A percentile compares a stretch with the other conserved stretches of the same genome.
Evolutionary conservation across 1,140 invertebrate genomes (phyloP).

Genomic region (Centruroides vittatus): DNA sequence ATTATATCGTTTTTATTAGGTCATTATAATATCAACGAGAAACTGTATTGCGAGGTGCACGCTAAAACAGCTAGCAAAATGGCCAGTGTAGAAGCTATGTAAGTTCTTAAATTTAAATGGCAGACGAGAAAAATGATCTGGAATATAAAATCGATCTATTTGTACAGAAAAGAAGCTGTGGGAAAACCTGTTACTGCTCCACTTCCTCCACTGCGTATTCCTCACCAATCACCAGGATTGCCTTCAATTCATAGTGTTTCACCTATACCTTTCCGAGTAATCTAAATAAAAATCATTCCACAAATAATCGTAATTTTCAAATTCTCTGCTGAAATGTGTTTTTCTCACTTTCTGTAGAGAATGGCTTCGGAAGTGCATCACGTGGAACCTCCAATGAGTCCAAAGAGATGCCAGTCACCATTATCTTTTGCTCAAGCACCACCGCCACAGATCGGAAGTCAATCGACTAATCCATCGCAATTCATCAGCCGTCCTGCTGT

Average conservation of each 20-base stretch:
- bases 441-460: neutral
- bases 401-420: neutral
- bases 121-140: no score
- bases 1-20: conserved; percentile 28
- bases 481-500: neutral
- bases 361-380: conserved; percentile 5
- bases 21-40: conserved; percentile 90
- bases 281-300: no score
- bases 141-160: no score
- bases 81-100: neutral
- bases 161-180: no score
- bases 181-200: no score
- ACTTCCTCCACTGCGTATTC: no score
- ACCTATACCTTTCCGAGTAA: no score
- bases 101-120: no score
- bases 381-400: conserved; percentile 1
- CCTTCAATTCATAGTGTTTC: no score
- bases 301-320: no score
- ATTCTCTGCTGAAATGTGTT: no score
- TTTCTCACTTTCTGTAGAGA: neutral
- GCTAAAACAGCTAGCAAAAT: conserved; percentile 63
- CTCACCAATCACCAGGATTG: no score
- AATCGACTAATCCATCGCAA: neutral
- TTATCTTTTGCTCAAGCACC: neutral
- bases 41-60: conserved; percentile 91